Base-by-base conservation (phyloP, 2,888 invertebrate genomes). In the Dorcus parallelipipedus region DNA sequence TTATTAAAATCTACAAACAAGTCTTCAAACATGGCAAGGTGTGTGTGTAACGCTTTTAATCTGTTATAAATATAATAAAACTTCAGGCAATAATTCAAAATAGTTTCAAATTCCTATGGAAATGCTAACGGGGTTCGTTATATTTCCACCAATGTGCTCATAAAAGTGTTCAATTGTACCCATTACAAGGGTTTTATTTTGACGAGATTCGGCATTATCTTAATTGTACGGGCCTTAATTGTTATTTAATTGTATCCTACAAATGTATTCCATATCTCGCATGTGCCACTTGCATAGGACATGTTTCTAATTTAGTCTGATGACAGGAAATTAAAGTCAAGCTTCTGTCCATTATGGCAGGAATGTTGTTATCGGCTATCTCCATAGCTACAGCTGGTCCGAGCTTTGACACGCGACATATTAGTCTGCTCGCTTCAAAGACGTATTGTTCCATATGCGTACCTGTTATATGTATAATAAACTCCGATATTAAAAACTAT, bases 271-370 rank as follows among this genome's bases (percentile, higher is more conserved):
- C 45, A 45, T 45, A 45, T 45, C 45, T 45, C 45, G 23, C 23
- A 23, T 45, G 45, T 45, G 45, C 45, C 45, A 45, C 45, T 67
- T 67, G 57, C 53, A 61, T 58, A 61, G 67, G 67, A 71, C 69
- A 68, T 66, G 67, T 64, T 67, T 67, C 72, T 73, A 73, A 74
- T 74, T 74, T 71, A 71, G 67, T 67, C 69, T 69, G 71, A 74
- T 74, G 73, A 73, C 74, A 72, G 74, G 75, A 75, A 75, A 75
- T 75, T 75, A 75, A 75, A 74, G 72, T 73, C 69, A 69, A 73
- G 69, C 71, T 72, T 67, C 70, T 72, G 73, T 73, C 74, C 73
- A 74, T 74, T 74, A 74, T 71, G 69, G 67, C 62, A 68, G 72
- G 72, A 73, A 73, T 73, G 72, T 72, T 73, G 72, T 72, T 73